phyloP scores from a whole-genome alignment of 2,888 invertebrate genomes.

The Nomada ferruginata region DNA sequence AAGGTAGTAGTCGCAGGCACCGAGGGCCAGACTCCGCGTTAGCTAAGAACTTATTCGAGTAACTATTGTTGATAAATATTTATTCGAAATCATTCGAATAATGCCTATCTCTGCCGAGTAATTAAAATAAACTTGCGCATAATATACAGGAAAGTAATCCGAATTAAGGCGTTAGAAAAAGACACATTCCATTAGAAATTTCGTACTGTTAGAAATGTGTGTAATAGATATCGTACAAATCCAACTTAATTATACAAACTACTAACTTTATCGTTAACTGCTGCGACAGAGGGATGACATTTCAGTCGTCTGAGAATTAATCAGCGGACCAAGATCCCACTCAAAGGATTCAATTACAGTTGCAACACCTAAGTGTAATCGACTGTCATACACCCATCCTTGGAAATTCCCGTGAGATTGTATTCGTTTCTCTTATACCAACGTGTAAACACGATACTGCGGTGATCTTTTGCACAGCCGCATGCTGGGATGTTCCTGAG shows the following conservation, averaged over 20 bases:
- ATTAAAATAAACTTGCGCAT: too few relatives aligned
- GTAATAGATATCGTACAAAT: not conserved
- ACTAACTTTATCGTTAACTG: conserved; percentile 43
- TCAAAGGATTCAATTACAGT: conserved; percentile 65
- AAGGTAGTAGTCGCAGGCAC: too few relatives aligned
- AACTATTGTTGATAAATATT: too few relatives aligned
- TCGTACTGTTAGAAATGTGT: not conserved
- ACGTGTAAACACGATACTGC: not conserved
- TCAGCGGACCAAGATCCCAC: conserved; percentile 40
- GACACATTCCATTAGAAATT: too few relatives aligned
- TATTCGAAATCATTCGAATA: too few relatives aligned
- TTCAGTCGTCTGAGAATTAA: conserved; percentile 50
- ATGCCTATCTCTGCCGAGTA: too few relatives aligned
- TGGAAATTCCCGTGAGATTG: conserved; percentile 8
- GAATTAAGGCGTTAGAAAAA: not conserved
- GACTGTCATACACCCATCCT: conserved; percentile 15
- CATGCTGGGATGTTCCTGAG: not conserved
- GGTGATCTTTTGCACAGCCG: not conserved
- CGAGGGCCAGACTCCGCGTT: too few relatives aligned
- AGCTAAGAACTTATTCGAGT: too few relatives aligned
- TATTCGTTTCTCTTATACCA: conserved; percentile 4
- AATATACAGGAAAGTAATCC: not conserved
- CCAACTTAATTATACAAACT: conserved; percentile 44
- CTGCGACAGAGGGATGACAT: conserved; percentile 32
- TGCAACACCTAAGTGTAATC: conserved; percentile 44